Evolutionary conservation across 2,888 invertebrate genomes (phyloP), one percentile per base, ranked within the genome.

Genomic region (Oligia fasciuncula): DNA sequence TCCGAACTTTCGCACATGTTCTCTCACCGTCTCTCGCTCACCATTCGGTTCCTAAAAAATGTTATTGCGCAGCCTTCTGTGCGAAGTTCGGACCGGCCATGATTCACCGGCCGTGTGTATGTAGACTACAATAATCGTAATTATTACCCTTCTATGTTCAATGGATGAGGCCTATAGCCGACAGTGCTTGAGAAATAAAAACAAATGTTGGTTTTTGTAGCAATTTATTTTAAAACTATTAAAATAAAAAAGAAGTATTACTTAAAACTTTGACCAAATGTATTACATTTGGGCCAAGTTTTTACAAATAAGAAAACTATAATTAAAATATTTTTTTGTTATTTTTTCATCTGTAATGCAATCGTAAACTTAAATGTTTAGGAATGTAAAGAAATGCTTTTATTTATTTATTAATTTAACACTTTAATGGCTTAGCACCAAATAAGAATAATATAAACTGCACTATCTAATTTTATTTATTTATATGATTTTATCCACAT

Each of bases 361-460:
- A 76, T 23, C 63, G n/a, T 70, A 79, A 84, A 83, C 68, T 67
- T 71, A 49, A 69, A 72, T 6, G 67, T 76, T 81, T 85, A 89
- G 93, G 93, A 93, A 93, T 93, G 93, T 92, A 78, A 86, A 82
- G 85, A 91, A 91, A 91, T 90, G 91, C 91, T 88, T 86, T 77
- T 72, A 77, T 80, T 75, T 77, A 71, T 73, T 75, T 5, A 70
- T 66, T 57, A 77, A 66, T 71, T 70, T 62, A 80, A 84, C 60
- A 77, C 19, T 78, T 76, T 29, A 80, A 80, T 86, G 89, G 76
- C 51, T 73, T 86, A 90, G 89, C 89, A 89, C 90, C 88, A 79
- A 84, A 75, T 67, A 57, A 78, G 49, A 83, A 65, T 49, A 85
- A 63, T 66, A 68, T 66, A 73, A 76, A 76, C 71, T 76, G 79